Base-by-base conservation (phyloP, 1,140 invertebrate species). In the Drosophila orena region DNA sequence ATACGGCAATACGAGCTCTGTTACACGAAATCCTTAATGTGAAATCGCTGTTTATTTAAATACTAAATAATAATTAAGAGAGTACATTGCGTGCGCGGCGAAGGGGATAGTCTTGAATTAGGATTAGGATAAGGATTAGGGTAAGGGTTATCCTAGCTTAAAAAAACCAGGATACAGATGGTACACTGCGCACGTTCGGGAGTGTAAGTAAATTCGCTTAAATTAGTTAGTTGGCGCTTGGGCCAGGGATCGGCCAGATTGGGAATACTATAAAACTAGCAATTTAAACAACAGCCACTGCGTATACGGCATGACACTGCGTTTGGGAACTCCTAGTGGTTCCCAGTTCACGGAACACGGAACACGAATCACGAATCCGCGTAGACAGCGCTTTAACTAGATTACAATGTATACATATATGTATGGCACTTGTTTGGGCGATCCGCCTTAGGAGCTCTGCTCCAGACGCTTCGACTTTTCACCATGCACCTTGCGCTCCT, bases 61-160 rank as follows among this genome's bases (percentile, higher is more conserved):
- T 73, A 88, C 83, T 88, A 88, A 88, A 88, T 88, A 88, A 89
- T 88, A 88, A 88, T 79, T 79, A 89, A 88, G 83, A 88, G 83
- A 88, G 83, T 88, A 79, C 43, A 65, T 79, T 79, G 75, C 83
- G 65, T 38, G 44, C 37, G 24, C 42, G 20, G 40, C 38, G n/a
- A n/a, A 12, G 14, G 15, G 12, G 24, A 22, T 30, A 34, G 20
- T 46, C 5, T n/a, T n/a, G 44, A 14, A 15, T 42, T 46, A 14
- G 46, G 47, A 34, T 35, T 12, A 2, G 10, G 34, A 17, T 34
- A 8, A 14, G 22, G 46, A 30, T 34, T 20, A 7, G 15, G 24
- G n/a, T 38, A 12, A 43, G 34, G 55, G 12, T 40, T 24, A 57
- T 53, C 56, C 60, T 80, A 55, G 30, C 30, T 47, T 42, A n/a